A percentile compares a stretch with the other conserved stretches of the same genome.
phyloP scores from a whole-genome alignment of 2,797 vertebrate genomes.

The Clarias fuscus region DNA sequence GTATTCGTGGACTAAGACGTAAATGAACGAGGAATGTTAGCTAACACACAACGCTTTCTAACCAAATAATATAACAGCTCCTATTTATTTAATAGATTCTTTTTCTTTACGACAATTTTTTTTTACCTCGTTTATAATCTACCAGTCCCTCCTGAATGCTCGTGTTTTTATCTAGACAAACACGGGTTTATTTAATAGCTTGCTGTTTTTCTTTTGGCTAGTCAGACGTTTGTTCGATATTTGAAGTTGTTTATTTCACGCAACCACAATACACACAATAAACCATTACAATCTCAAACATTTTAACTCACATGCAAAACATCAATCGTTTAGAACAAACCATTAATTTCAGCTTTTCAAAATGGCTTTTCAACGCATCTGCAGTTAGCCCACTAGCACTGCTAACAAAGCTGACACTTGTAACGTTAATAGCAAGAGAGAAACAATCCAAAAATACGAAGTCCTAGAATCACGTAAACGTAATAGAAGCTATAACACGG shows the following conservation, averaged over 20 bases:
- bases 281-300: not conserved
- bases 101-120: not conserved
- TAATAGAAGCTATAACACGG: not conserved
- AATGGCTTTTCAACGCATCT: not conserved
- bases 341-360: constrained; percentile 2
- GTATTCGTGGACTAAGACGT: not conserved
- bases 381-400: not conserved
- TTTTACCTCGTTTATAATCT: not conserved
- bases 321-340: not conserved
- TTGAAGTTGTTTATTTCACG: not conserved
- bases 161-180: not conserved
- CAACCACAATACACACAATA: too few species aligned
- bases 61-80: not conserved
- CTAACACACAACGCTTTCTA: not conserved
- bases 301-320: not conserved
- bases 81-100: not conserved
- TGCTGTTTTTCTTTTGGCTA: not conserved
- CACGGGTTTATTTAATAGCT: not conserved
- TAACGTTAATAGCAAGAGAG: not conserved
- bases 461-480: not conserved
- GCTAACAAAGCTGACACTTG: not conserved
- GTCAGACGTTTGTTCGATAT: not conserved
- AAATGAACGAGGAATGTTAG: not conserved
- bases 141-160: not conserved
- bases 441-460: not conserved